These are phyloP conservation scores for Leptinotarsa juncta DNA, from an alignment of 2,888 invertebrate genomes.

Conservation along the genomic window DNA sequence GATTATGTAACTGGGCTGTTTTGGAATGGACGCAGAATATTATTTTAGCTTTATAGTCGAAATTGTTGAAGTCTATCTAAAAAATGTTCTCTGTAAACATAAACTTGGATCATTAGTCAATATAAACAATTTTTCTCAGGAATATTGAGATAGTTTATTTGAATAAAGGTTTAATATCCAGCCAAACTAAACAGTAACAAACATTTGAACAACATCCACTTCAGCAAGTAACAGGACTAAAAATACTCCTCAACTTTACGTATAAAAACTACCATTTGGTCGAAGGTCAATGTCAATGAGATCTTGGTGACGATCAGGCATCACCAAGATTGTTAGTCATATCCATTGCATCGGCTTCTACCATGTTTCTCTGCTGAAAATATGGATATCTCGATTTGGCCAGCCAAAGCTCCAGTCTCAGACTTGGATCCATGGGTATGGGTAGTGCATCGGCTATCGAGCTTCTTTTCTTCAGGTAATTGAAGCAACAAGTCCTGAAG, in stretches of 20 bases:
- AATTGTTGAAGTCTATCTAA: too few species aligned
- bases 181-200: slow-evolving; percentile 18
- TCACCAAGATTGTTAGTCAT: not conserved
- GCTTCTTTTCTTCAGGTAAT: slow-evolving; percentile 74
- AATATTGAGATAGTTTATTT: not conserved
- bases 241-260: not conserved
- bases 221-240: not conserved
- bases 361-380: slow-evolving; percentile 48
- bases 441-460: slow-evolving; percentile 49
- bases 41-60: too few species aligned
- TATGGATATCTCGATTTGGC: slow-evolving; percentile 59
- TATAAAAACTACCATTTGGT: not conserved
- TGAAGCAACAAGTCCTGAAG: slow-evolving; percentile 80
- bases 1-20: too few species aligned
- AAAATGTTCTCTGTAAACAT: too few species aligned
- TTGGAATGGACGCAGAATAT: too few species aligned
- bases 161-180: slow-evolving; percentile 21
- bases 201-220: slow-evolving; percentile 6
- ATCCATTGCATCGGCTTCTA: slow-evolving; percentile 15
- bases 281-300: not conserved
- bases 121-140: too few species aligned
- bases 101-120: too few species aligned
- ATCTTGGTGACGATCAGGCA: not conserved
- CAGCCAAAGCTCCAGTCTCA: slow-evolving; percentile 62
- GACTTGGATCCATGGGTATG: slow-evolving; percentile 59